These are phyloP conservation scores for Tauraco hartlaubi DNA, from an alignment of 2,797 vertebrate genomes.

Conservation along the genomic window DNA sequence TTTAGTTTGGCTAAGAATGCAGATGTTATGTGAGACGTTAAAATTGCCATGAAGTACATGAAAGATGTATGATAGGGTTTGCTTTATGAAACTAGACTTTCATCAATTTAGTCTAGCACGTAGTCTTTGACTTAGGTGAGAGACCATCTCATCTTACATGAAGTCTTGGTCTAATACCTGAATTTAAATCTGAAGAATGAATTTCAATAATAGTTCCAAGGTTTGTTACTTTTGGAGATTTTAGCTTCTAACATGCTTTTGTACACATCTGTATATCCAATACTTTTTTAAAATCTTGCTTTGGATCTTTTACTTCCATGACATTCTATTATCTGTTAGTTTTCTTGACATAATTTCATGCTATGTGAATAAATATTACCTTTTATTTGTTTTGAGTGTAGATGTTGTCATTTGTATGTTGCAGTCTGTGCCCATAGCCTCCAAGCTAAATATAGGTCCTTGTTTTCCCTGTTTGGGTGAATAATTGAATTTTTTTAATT, in stretches of 20 bases:
- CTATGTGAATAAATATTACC: constrained; percentile 6
- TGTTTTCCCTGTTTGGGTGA: not conserved
- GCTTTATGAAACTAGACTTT: not conserved
- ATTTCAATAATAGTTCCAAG: not conserved
- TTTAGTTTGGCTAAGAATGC: not conserved
- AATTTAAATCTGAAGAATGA: not conserved
- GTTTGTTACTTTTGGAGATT: not conserved
- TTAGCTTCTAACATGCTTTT: not conserved
- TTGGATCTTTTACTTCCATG: not conserved
- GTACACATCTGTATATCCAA: not conserved
- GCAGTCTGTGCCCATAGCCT: constrained; percentile 5
- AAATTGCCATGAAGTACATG: not conserved
- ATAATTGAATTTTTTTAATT: not conserved
- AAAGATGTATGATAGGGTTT: not conserved
- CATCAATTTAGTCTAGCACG: not conserved
- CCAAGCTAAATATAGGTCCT: not conserved
- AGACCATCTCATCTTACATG: not conserved
- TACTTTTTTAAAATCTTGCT: not conserved
- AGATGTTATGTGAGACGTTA: not conserved
- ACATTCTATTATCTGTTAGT: not conserved
- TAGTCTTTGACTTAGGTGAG: not conserved
- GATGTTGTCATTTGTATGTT: constrained; percentile 41
- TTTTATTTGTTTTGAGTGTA: constrained; percentile 48
- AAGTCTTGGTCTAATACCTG: not conserved
- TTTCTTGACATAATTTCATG: constrained; percentile 16